Percentiles rank a stretch among this genome's conserved stretches.
Evolutionary conservation across 2,888 invertebrate species (phyloP).

Genomic region (Tholera decimalis): DNA sequence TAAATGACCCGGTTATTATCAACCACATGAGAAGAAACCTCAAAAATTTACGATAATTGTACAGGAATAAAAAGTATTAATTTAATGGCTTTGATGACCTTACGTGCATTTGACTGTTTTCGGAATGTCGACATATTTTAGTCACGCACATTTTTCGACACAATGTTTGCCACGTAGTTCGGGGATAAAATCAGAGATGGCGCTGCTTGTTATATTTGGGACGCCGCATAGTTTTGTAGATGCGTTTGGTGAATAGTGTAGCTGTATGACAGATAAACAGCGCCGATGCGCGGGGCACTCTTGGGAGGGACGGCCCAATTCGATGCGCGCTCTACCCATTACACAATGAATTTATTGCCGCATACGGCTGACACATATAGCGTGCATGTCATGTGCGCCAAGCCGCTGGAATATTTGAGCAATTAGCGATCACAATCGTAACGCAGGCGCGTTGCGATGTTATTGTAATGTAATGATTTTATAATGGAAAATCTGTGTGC

Average conservation of each 20-base stretch:
- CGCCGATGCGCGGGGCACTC: constrained; percentile 84
- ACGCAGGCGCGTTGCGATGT: constrained; percentile 43
- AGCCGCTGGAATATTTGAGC: constrained; percentile 74
- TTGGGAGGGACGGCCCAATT: constrained; percentile 89
- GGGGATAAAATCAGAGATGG: constrained; percentile 53
- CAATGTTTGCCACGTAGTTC: constrained; percentile 37
- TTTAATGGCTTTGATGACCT: constrained; percentile 78
- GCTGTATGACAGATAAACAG: constrained; percentile 77
- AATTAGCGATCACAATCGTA: constrained; percentile 73
- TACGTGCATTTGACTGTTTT: constrained; percentile 85
- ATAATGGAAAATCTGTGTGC: constrained; percentile 6
- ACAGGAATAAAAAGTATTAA: constrained; percentile 69
- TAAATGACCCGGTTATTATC: constrained; percentile 36
- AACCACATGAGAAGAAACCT: constrained; percentile 44
- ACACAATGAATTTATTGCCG: constrained; percentile 90
- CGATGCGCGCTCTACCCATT: constrained; percentile 84
- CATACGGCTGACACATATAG: constrained; percentile 86
- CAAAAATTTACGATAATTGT: constrained; percentile 59
- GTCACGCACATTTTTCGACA: constrained; percentile 73
- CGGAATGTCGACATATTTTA: constrained; percentile 75
- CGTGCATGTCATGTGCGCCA: constrained; percentile 83
- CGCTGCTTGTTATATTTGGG: constrained; percentile 46
- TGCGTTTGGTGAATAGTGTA: constrained; percentile 79
- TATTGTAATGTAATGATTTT: constrained; percentile 44
- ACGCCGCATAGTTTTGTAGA: constrained; percentile 62